These are phyloP conservation scores for Artibeus jamaicensis DNA, from an alignment of 2,797 vertebrate genomes.

Conservation along the genomic window DNA sequence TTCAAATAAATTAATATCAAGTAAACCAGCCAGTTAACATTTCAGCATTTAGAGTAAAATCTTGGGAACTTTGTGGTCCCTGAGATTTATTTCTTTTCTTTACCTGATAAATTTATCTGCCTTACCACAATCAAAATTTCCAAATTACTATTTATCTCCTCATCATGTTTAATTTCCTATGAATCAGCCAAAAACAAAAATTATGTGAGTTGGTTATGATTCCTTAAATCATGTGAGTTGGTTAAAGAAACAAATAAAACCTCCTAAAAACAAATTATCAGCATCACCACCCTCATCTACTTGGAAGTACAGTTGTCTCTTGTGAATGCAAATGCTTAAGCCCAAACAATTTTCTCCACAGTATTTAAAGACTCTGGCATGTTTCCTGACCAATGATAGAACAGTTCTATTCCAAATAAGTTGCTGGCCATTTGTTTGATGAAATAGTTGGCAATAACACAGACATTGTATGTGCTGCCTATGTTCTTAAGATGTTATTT, in stretches of 20 bases:
- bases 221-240: neutral
- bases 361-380: neutral
- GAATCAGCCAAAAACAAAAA: neutral
- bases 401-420: neutral
- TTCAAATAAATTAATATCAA: neutral
- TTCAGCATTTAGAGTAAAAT: neutral
- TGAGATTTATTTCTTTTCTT: neutral
- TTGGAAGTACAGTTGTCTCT: neutral
- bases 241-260: neutral
- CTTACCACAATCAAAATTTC: constrained; percentile 4
- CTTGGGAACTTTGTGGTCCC: neutral
- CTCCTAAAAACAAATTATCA: neutral
- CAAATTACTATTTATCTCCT: neutral
- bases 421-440: neutral
- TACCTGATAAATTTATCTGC: neutral
- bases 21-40: neutral
- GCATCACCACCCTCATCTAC: neutral
- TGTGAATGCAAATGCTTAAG: neutral
- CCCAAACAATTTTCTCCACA: neutral
- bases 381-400: neutral
- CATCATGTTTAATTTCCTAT: neutral
- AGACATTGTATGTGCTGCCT: neutral
- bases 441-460: neutral
- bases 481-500: neutral
- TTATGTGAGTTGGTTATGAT: neutral